A percentile compares a stretch with the other conserved stretches of the same genome.
phyloP scores from a whole-genome alignment of 2,797 vertebrate species.

The Gambusia yucatana region DNA sequence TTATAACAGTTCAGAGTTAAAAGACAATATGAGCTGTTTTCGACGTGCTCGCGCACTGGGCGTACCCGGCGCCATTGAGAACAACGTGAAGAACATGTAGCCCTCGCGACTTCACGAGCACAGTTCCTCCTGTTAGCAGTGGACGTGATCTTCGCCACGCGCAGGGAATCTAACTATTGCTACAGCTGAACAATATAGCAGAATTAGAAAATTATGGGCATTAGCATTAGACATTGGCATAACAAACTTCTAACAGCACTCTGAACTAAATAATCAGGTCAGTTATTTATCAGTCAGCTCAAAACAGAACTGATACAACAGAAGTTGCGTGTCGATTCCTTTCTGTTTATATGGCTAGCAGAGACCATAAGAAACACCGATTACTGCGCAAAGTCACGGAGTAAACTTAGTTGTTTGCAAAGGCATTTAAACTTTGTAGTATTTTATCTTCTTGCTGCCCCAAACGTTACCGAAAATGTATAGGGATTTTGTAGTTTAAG shows the following conservation, averaged over 20 bases:
- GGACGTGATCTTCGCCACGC: conserved; percentile 37
- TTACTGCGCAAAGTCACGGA: neutral
- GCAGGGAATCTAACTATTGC: neutral
- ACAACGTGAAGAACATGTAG: conserved; percentile 66
- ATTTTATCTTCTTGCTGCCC: neutral
- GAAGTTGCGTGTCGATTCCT: neutral
- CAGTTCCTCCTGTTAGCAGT: conserved; percentile 20
- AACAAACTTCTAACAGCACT: neutral
- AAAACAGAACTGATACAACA: neutral
- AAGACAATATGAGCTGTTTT: too few relatives aligned
- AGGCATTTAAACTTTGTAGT: neutral
- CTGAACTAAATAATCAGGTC: neutral
- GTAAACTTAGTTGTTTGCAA: neutral
- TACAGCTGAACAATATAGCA: neutral
- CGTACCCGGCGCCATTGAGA: conserved; percentile 82
- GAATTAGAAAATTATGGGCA: neutral
- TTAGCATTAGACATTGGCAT: neutral
- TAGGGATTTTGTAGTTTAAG: neutral
- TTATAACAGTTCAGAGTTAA: neutral
- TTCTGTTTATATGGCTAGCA: neutral
- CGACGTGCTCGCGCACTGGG: conserved; percentile 50
- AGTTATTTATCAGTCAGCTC: neutral
- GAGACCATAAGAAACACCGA: neutral
- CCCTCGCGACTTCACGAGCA: conserved; percentile 32
- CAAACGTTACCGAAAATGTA: neutral